Conservation (phyloP, 2,113 vertebrate genomes). For the Gopherus evgoodei region DNA sequence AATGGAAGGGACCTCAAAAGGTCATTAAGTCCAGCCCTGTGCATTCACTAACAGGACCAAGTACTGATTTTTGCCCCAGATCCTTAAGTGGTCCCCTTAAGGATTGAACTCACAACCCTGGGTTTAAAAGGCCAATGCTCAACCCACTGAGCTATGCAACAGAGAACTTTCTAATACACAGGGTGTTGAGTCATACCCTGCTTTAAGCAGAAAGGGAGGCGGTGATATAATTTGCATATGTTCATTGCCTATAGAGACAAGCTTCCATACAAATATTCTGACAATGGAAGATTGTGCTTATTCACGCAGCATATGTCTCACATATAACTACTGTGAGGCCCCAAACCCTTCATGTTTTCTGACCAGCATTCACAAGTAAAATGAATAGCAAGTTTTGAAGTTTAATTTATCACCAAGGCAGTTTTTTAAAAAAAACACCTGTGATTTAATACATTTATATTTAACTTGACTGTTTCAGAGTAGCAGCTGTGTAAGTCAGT, state of each 20-base stretch:
- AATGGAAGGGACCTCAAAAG: no score
- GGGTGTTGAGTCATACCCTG: not conserved
- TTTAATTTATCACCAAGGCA: conserved; percentile 15
- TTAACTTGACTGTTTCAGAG: not conserved
- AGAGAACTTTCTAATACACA: fast-evolving
- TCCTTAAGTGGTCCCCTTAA: no score
- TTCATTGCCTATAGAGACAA: not conserved
- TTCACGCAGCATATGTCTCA: not conserved
- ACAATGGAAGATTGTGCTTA: not conserved
- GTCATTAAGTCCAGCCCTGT: no score
- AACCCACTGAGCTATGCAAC: not conserved
- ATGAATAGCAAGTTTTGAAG: not conserved
- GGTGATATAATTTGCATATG: not conserved
- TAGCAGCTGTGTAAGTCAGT: no score
- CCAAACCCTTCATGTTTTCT: not conserved
- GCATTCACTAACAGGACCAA: no score
- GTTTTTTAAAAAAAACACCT: not conserved
- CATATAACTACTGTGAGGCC: not conserved
- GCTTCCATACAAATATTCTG: not conserved
- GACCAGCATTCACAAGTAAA: not conserved
- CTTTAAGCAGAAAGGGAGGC: not conserved
- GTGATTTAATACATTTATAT: not conserved
- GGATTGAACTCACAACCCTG: no score
- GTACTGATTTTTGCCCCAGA: no score
- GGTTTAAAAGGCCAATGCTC: no score